Evolutionary conservation across 2,113 vertebrate species (phyloP).

Genomic region (Melierax canorus): DNA sequence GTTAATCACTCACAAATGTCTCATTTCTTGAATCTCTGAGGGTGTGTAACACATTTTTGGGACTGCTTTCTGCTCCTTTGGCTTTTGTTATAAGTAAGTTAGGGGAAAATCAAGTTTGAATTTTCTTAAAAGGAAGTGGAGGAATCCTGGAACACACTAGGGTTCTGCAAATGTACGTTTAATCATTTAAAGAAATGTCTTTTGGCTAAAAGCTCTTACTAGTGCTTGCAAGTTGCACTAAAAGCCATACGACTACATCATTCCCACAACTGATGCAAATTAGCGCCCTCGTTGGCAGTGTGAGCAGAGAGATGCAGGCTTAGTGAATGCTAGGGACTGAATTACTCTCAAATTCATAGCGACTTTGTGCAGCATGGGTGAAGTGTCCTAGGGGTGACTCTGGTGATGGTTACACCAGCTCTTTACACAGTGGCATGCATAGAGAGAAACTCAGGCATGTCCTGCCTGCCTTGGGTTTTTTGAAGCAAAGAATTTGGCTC

Average conservation of each 20-base stretch:
- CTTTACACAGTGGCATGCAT: not conserved
- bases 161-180: slow-evolving; percentile 49
- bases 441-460: not conserved
- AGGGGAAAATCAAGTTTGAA: slow-evolving; percentile 42
- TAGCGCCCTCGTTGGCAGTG: slow-evolving; percentile 23
- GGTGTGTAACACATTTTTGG: slow-evolving; percentile 56
- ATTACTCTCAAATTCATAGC: not conserved
- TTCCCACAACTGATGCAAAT: slow-evolving; percentile 54
- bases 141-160: slow-evolving; percentile 54
- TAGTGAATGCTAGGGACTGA: not conserved
- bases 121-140: slow-evolving; percentile 54
- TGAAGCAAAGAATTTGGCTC: not conserved
- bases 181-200: slow-evolving; percentile 59
- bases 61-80: slow-evolving; percentile 36
- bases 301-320: not conserved
- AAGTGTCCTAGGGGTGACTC: not conserved
- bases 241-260: not conserved
- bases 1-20: slow-evolving; percentile 66
- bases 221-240: not conserved
- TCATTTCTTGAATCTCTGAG: slow-evolving; percentile 48
- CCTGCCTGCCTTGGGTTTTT: not conserved
- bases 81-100: slow-evolving; percentile 57
- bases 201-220: slow-evolving; percentile 50
- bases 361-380: not conserved
- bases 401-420: not conserved